These are phyloP conservation scores for Drosophila mauritiana DNA, from an alignment of 1,140 invertebrate genomes.

Conservation along the genomic window DNA sequence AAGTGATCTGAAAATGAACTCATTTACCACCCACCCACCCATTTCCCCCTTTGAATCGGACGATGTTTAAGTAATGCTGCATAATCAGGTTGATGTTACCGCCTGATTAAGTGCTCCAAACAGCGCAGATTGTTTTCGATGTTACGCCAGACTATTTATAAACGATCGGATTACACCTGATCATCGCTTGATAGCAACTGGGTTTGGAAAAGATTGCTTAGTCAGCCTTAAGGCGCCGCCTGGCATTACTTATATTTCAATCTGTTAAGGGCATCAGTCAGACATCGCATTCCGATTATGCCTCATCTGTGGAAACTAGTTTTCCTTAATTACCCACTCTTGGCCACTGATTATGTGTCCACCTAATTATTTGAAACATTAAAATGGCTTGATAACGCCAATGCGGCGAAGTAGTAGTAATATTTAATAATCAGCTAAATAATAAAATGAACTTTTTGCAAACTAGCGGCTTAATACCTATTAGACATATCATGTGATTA, in stretches of 20 bases:
- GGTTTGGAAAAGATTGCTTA: slow-evolving; percentile 37
- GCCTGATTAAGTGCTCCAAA: slow-evolving; percentile 32
- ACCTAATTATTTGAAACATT: slow-evolving; percentile 1
- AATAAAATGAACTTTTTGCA: background rate
- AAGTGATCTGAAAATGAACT: slow-evolving; percentile 8
- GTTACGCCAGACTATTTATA: slow-evolving; percentile 43
- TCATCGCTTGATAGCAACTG: slow-evolving; percentile 16
- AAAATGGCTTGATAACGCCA: background rate
- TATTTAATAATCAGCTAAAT: too few species aligned
- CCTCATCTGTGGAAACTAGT: slow-evolving; percentile 25
- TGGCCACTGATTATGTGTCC: background rate
- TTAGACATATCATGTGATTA: background rate
- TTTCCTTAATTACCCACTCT: slow-evolving; percentile 9
- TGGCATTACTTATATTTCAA: slow-evolving; percentile 3
- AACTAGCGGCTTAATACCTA: background rate
- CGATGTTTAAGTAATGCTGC: slow-evolving; percentile 9
- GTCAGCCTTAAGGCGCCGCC: slow-evolving; percentile 26
- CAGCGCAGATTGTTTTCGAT: slow-evolving; percentile 41
- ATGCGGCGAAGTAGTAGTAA: too few species aligned
- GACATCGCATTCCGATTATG: slow-evolving; percentile 20
- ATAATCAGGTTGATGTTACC: slow-evolving; percentile 43
- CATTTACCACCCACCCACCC: background rate
- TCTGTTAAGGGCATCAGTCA: slow-evolving; percentile 29
- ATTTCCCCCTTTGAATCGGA: background rate
- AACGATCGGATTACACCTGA: slow-evolving; percentile 45